Evolutionary conservation across 1,140 invertebrate species (phyloP).

Genomic region (Drosophila nigromelanica): DNA sequence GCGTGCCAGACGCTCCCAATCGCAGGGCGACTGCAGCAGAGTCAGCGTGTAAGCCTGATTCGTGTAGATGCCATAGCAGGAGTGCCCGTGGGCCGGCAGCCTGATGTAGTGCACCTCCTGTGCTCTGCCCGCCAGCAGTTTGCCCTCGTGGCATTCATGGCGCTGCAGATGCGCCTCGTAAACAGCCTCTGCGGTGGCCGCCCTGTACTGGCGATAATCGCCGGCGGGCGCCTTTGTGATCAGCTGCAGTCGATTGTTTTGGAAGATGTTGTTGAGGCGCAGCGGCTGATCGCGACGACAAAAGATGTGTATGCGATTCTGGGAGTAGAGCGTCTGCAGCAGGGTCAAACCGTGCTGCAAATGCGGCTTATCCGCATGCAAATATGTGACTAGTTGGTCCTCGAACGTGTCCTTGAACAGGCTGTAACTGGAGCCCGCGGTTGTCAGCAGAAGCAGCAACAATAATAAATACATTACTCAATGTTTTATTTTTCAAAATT

Average conservation of each 20-base stretch:
- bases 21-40: background rate
- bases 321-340: conserved; percentile 16
- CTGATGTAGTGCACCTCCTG: conserved; percentile 9
- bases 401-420: background rate
- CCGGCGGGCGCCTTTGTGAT: background rate
- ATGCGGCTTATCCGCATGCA: conserved; percentile 21
- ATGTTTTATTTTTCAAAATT: too few relatives aligned
- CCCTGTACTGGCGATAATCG: conserved; percentile 41
- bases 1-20: conserved; percentile 1
- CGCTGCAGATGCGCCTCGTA: background rate
- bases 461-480: background rate
- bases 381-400: conserved; percentile 30
- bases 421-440: too few relatives aligned
- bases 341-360: conserved; percentile 4
- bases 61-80: conserved; percentile 49
- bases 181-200: background rate
- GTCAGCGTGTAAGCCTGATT: conserved; percentile 32
- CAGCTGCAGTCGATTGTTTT: conserved; percentile 19
- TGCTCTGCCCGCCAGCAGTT: background rate
- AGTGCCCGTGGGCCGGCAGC: conserved; percentile 8
- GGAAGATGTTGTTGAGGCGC: conserved; percentile 24
- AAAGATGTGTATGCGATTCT: conserved; percentile 32
- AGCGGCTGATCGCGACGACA: conserved; percentile 15
- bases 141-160: conserved; percentile 16
- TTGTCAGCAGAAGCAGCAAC: conserved; percentile 11